Percentiles rank a stretch among this genome's conserved stretches.
phyloP scores from a whole-genome alignment of 1,140 invertebrate genomes.

The Oryctes rhinoceros region DNA sequence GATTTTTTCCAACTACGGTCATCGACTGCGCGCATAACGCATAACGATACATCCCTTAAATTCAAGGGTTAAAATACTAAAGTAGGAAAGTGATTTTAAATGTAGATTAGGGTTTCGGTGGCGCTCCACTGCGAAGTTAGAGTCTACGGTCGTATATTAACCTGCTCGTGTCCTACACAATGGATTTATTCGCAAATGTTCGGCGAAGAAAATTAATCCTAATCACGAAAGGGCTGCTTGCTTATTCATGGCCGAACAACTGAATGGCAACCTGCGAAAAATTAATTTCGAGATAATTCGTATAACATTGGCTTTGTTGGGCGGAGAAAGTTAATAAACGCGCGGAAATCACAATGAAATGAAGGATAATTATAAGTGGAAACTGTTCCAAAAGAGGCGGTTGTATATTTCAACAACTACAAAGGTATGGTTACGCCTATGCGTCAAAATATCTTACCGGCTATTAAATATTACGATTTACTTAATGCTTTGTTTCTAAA shows the following conservation, averaged over 20 bases:
- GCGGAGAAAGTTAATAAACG: background rate
- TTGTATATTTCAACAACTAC: no score
- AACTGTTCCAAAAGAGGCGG: no score
- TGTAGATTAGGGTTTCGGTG: conserved; percentile 24
- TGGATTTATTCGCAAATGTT: conserved; percentile 16
- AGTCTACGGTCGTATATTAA: background rate
- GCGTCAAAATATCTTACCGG: no score
- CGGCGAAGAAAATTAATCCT: conserved; percentile 33
- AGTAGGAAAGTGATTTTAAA: conserved; percentile 25
- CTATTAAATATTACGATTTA: no score
- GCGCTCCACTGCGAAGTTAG: background rate
- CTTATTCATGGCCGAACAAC: conserved; percentile 14
- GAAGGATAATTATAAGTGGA: no score
- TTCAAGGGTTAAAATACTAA: conserved; percentile 13
- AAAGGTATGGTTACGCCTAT: no score
- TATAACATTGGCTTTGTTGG: conserved; percentile 14
- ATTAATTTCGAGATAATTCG: background rate
- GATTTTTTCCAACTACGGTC: background rate
- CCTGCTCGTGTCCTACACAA: conserved; percentile 28
- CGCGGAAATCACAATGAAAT: background rate
- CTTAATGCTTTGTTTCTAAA: no score
- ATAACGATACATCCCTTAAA: background rate
- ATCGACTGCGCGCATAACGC: background rate
- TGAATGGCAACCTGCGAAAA: conserved; percentile 3
- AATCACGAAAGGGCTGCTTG: conserved; percentile 28